Evolutionary conservation across 2,888 invertebrate genomes (phyloP).

Genomic region (Sycophila texana): DNA sequence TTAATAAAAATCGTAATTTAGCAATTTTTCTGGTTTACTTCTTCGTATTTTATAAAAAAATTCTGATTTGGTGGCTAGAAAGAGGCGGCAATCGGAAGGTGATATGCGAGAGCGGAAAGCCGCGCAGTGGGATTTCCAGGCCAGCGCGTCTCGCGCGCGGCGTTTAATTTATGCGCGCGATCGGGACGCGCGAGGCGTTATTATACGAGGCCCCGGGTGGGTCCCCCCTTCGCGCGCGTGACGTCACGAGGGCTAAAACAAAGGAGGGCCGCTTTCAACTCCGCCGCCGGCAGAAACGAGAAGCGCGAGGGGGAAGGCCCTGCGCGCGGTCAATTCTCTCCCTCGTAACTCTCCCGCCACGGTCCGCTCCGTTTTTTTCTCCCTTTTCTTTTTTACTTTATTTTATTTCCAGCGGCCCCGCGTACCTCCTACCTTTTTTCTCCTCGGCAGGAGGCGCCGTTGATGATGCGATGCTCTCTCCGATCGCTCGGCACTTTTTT

Average conservation of each 20-base stretch:
- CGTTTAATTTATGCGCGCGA: conserved; percentile 73
- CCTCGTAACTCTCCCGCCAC: conserved; percentile 17
- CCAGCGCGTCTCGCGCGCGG: conserved; percentile 20
- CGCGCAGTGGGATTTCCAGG: conserved; percentile 27
- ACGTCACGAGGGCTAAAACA: conserved; percentile 74
- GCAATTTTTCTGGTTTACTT: too few species aligned
- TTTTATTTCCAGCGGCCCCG: background rate
- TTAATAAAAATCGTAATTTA: too few species aligned
- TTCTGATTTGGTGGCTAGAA: too few species aligned
- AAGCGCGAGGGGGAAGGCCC: conserved; percentile 42
- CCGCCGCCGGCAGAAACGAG: conserved; percentile 63
- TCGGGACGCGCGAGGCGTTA: conserved; percentile 66
- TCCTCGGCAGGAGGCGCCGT: conserved; percentile 13
- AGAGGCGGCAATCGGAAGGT: too few species aligned
- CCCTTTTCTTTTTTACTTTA: background rate
- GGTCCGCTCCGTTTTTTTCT: background rate
- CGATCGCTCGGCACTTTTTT: conserved; percentile 15
- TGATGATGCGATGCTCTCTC: conserved; percentile 30
- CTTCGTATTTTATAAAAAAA: too few species aligned
- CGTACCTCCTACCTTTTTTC: conserved; percentile 1
- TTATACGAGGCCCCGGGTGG: conserved; percentile 67
- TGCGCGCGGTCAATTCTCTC: background rate
- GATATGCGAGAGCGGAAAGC: too few species aligned
- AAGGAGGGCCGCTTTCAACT: conserved; percentile 69
- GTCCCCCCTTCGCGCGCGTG: conserved; percentile 65